Evolutionary conservation across 2,797 vertebrate genomes (phyloP).

Genomic region (Pempheris klunzingeri): DNA sequence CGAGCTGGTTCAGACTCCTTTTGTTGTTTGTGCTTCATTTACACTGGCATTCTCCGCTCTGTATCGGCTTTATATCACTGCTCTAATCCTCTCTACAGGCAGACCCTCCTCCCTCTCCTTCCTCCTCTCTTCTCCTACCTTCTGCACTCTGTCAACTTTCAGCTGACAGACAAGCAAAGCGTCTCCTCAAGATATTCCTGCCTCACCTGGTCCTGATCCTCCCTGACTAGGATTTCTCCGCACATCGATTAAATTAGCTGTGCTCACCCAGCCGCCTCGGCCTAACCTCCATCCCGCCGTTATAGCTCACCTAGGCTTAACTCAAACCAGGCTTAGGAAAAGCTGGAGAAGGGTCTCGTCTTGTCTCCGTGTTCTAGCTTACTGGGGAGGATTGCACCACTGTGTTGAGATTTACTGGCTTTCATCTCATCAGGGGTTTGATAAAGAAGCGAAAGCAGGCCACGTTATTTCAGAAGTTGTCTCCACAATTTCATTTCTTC

Average conservation of each 20-base stretch:
- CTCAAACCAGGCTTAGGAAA: constrained; percentile 38
- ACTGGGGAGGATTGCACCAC: not conserved
- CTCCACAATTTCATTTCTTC: not conserved
- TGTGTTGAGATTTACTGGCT: constrained; percentile 14
- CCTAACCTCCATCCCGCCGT: constrained; percentile 7
- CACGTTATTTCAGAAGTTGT: not conserved
- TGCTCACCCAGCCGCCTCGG: constrained; percentile 13
- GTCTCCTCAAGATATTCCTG: constrained; percentile 47
- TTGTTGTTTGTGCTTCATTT: constrained; percentile 32
- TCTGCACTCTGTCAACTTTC: constrained; percentile 21
- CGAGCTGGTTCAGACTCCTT: constrained; percentile 9
- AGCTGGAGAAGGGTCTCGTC: constrained; percentile 7
- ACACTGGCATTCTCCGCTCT: constrained; percentile 17
- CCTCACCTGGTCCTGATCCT: constrained; percentile 44
- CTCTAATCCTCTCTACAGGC: constrained; percentile 63
- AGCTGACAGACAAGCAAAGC: constrained; percentile 46
- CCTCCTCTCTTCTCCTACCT: constrained; percentile 5
- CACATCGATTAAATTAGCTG: constrained; percentile 54
- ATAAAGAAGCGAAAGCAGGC: constrained; percentile 8
- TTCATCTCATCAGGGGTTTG: not conserved
- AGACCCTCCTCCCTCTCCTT: not conserved
- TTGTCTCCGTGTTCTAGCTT: constrained; percentile 3
- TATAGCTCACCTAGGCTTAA: constrained; percentile 41
- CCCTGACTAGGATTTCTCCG: constrained; percentile 46
- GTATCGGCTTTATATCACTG: constrained; percentile 59